Evolutionary conservation across 2,888 invertebrate species (phyloP).

Genomic region (Aleiodes alternator): DNA sequence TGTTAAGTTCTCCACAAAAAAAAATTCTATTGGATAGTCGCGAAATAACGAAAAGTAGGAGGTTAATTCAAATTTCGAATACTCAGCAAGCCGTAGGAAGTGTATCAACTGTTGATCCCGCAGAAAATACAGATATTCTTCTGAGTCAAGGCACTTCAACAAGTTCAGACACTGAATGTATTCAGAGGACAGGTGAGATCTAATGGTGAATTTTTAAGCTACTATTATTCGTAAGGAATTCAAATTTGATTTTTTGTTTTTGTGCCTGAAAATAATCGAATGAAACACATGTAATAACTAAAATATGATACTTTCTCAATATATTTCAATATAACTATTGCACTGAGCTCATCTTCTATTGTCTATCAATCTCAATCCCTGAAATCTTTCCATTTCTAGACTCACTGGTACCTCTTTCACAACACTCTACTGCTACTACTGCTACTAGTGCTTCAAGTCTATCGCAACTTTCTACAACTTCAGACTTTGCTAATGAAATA

Average conservation of each 20-base stretch:
- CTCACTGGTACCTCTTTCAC: slow-evolving; percentile 31
- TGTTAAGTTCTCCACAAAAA: slow-evolving; percentile 8
- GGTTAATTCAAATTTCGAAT: slow-evolving; percentile 17
- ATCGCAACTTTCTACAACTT: slow-evolving; percentile 22
- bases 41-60: slow-evolving; percentile 1
- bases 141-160: no score
- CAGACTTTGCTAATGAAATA: slow-evolving; percentile 20
- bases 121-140: not conserved
- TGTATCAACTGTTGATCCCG: not conserved
- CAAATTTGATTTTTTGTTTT: no score
- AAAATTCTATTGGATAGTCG: slow-evolving; percentile 2
- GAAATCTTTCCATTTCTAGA: slow-evolving; percentile 26
- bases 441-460: not conserved
- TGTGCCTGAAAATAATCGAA: no score
- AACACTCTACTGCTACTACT: slow-evolving; percentile 30
- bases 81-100: slow-evolving; percentile 12
- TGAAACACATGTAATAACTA: no score
- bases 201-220: no score
- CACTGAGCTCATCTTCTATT: slow-evolving; percentile 1
- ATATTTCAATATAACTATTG: no score
- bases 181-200: no score
- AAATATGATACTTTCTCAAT: no score
- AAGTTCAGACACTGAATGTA: no score
- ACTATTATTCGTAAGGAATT: no score
- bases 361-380: not conserved